A percentile compares a stretch with the other conserved stretches of the same genome.
Conservation (phyloP, 2,113 vertebrate genomes). For the Phylloscopus trochiloides region DNA sequence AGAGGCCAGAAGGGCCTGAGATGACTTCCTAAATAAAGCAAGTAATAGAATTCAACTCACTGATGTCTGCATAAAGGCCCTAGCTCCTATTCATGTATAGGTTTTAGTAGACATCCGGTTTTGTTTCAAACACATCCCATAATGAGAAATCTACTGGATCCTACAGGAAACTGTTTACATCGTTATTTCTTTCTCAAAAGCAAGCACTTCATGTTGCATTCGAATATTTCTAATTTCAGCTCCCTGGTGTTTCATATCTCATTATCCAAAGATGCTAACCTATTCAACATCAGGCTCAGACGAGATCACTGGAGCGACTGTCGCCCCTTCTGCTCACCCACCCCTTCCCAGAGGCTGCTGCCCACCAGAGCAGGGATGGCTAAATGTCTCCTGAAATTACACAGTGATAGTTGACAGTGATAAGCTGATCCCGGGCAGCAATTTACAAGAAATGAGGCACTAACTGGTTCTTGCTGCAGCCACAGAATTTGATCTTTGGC, state of each 20-base stretch:
- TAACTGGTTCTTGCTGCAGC: background rate
- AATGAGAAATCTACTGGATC: background rate
- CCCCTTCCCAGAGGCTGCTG: background rate
- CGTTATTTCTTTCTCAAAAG: background rate
- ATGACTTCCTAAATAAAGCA: background rate
- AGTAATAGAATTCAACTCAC: background rate
- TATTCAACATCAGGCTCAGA: background rate
- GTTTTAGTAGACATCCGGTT: background rate
- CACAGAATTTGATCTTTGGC: background rate
- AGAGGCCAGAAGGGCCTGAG: background rate
- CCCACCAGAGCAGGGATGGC: background rate
- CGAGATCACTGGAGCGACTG: background rate
- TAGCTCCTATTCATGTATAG: background rate
- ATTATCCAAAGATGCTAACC: background rate
- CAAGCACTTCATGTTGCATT: background rate
- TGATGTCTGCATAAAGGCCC: background rate
- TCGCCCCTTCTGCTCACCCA: background rate
- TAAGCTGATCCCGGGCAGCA: background rate
- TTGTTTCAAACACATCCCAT: background rate
- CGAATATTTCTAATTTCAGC: constrained; percentile 8
- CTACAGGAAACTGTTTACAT: background rate
- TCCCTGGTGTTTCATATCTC: background rate
- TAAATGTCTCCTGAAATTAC: background rate
- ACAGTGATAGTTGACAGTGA: background rate
- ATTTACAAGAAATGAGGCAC: background rate